A percentile compares a stretch with the other conserved stretches of the same genome.
Conservation (phyloP, 2,888 invertebrate species). For the Dasypolia templi region DNA sequence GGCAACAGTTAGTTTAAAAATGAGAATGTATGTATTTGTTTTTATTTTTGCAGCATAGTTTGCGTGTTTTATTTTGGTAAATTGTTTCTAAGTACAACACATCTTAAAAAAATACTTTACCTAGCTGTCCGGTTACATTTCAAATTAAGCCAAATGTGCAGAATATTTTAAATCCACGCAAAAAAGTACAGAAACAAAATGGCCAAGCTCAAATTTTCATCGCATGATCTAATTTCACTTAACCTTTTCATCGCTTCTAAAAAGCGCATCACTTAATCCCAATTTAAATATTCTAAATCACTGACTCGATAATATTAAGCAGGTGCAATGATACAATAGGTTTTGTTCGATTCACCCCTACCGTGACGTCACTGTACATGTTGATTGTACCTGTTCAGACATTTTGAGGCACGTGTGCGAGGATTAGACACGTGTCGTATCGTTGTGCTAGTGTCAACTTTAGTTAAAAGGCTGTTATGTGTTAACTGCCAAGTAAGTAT, state of each 20-base stretch:
- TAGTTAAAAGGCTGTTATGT: background rate
- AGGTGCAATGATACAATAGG: slow-evolving; percentile 53
- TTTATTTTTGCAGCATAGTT: no score
- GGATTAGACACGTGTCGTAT: slow-evolving; percentile 57
- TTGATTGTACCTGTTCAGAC: slow-evolving; percentile 41
- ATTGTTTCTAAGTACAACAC: no score
- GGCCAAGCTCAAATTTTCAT: slow-evolving; percentile 1
- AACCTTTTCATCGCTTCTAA: slow-evolving; percentile 27
- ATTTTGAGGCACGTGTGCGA: slow-evolving; percentile 50
- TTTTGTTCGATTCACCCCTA: slow-evolving; percentile 48
- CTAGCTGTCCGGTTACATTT: no score
- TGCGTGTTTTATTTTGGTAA: no score
- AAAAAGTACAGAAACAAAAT: background rate
- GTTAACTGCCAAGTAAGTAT: no score
- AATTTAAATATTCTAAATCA: slow-evolving; percentile 66
- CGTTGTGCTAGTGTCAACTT: slow-evolving; percentile 9
- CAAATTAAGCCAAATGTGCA: no score
- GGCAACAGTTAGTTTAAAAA: no score
- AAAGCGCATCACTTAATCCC: slow-evolving; percentile 70
- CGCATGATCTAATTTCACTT: slow-evolving; percentile 9
- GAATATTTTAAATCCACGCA: no score
- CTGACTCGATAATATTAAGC: slow-evolving; percentile 56
- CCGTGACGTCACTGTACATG: slow-evolving; percentile 19
- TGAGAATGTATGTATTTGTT: no score
- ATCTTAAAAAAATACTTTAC: no score